Conservation (phyloP, 2,797 vertebrate species). For the Muscicapa striata region DNA sequence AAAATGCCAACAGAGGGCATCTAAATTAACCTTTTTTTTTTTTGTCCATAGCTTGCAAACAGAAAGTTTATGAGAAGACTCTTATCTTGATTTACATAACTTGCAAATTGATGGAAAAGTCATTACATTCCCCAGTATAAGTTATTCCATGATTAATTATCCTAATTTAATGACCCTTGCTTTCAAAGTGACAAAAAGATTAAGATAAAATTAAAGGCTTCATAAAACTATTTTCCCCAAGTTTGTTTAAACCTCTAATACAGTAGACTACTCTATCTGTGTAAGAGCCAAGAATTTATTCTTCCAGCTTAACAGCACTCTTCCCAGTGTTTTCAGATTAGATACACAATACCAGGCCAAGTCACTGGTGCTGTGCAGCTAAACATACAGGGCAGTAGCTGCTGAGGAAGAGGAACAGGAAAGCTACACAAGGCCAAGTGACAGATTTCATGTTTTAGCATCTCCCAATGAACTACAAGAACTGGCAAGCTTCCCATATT, state of each 20-base stretch:
- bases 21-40: not conserved
- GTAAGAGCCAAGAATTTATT: not conserved
- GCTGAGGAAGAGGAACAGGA: not conserved
- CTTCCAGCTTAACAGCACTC: not conserved
- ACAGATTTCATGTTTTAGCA: not conserved
- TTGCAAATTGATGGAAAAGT: constrained; percentile 12
- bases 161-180: constrained; percentile 5
- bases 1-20: not conserved
- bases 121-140: not conserved
- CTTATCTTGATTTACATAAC: constrained; percentile 24
- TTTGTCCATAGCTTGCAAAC: not conserved
- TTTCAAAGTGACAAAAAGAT: not conserved
- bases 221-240: not conserved
- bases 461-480: not conserved
- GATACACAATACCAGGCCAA: not conserved
- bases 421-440: not conserved
- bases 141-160: not conserved
- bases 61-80: not conserved
- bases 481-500: not conserved
- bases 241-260: not conserved
- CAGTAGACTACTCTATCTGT: not conserved
- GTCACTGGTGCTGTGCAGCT: not conserved
- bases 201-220: not conserved
- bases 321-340: not conserved
- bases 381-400: not conserved